Percentiles rank a stretch among this genome's conserved stretches.
These are phyloP conservation scores for Phoeniculus purpureus DNA, from an alignment of 2,797 vertebrate species.

Conservation along the genomic window DNA sequence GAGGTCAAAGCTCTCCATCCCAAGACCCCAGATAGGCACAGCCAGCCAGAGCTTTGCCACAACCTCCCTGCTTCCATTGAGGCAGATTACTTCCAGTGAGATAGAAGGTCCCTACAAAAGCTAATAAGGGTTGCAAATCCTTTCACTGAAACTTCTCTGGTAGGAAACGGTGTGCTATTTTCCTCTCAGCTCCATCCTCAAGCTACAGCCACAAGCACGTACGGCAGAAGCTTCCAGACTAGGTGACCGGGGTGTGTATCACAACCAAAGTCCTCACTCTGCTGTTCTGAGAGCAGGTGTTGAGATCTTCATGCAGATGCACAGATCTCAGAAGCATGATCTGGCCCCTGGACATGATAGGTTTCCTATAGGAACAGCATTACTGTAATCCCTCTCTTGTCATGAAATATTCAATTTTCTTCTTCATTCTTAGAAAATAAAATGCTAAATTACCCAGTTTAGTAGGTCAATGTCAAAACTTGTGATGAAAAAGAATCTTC, in stretches of 20 bases:
- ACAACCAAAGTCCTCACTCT: neutral
- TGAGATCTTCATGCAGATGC: neutral
- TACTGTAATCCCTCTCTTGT: conserved; percentile 66
- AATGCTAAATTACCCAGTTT: conserved; percentile 72
- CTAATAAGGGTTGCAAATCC: neutral
- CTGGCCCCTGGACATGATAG: conserved; percentile 38
- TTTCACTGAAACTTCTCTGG: neutral
- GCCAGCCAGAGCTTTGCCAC: neutral
- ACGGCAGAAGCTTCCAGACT: neutral
- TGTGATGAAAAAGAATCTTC: conserved; percentile 67
- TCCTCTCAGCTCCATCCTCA: neutral
- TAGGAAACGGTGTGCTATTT: neutral
- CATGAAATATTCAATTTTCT: conserved; percentile 71
- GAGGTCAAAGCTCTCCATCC: neutral
- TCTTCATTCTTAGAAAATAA: conserved; percentile 66
- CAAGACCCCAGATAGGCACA: neutral
- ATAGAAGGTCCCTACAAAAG: neutral
- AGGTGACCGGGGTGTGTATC: neutral
- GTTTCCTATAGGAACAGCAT: conserved; percentile 40
- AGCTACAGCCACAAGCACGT: neutral
- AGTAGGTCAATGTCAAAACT: conserved; percentile 69
- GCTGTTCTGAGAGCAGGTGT: neutral
- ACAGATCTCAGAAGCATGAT: neutral
- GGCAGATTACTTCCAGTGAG: neutral
- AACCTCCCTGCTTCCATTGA: neutral